Evolutionary conservation across 2,113 vertebrate species (phyloP).

Genomic region (Chitala chitala): DNA sequence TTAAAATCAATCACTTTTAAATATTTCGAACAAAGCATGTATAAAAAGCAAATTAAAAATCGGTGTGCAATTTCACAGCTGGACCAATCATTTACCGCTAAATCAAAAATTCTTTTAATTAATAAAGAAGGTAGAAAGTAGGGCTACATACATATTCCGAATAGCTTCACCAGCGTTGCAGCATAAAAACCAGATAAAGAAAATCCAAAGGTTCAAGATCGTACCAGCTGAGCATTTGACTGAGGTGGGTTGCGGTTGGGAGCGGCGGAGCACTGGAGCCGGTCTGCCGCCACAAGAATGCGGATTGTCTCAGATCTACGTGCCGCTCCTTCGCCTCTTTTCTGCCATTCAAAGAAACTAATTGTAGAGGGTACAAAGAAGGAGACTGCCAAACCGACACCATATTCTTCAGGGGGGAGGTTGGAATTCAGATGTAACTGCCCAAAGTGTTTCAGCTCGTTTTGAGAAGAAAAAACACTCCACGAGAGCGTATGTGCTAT

Average conservation of each 20-base stretch:
- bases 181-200: background rate
- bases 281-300: conserved; percentile 94
- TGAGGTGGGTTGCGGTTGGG: conserved; percentile 65
- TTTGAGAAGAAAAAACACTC: background rate
- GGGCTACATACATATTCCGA: conserved; percentile 1
- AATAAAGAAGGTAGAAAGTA: background rate
- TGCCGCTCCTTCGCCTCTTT: conserved; percentile 68
- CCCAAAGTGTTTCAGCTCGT: background rate
- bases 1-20: conserved; percentile 13
- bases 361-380: conserved; percentile 66
- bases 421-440: conserved; percentile 33
- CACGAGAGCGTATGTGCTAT: background rate
- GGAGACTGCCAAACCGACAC: conserved; percentile 50
- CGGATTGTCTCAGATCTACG: conserved; percentile 77
- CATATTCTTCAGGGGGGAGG: conserved; percentile 35
- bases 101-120: background rate
- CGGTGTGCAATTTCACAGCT: background rate
- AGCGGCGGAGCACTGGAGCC: conserved; percentile 77
- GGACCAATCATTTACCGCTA: background rate
- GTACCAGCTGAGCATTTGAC: conserved; percentile 50
- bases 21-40: conserved; percentile 2
- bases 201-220: conserved; percentile 38
- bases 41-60: background rate
- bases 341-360: conserved; percentile 69
- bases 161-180: background rate